Conservation (phyloP, 2,888 invertebrate genomes). For the Odontocerum albicorne region DNA sequence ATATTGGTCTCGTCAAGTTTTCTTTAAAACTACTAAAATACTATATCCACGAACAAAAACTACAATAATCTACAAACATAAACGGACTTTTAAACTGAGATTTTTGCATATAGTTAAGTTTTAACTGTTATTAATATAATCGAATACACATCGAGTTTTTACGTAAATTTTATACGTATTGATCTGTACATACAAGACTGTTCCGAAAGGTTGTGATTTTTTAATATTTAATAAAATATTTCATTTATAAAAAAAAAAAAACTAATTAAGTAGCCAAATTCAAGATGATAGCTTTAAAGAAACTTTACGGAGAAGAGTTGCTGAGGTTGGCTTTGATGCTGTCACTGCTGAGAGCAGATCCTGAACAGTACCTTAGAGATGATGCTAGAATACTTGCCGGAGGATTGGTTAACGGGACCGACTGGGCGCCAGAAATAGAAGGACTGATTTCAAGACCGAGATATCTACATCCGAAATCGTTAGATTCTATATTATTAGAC, state of each 20-base stretch:
- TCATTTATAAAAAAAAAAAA: neutral
- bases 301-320: conserved; percentile 79
- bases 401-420: conserved; percentile 68
- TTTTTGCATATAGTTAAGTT: no score
- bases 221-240: no score
- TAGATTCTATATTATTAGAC: conserved; percentile 69
- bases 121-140: no score
- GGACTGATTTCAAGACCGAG: conserved; percentile 61
- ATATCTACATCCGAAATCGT: conserved; percentile 70
- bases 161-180: no score
- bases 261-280: neutral
- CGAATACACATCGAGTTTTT: no score
- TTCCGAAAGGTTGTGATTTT: conserved; percentile 19
- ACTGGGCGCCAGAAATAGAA: conserved; percentile 64
- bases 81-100: no score
- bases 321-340: conserved; percentile 79
- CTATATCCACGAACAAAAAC: no score
- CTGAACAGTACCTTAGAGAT: conserved; percentile 66
- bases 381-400: conserved; percentile 58
- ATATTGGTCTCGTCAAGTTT: no score
- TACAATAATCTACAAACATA: no score
- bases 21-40: no score
- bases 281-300: conserved; percentile 79
- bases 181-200: no score
- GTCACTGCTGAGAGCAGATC: conserved; percentile 77